Percentiles rank a stretch among this genome's conserved stretches.
Conservation (phyloP, 2,113 vertebrate species). For the Stigmatopora nigra region DNA sequence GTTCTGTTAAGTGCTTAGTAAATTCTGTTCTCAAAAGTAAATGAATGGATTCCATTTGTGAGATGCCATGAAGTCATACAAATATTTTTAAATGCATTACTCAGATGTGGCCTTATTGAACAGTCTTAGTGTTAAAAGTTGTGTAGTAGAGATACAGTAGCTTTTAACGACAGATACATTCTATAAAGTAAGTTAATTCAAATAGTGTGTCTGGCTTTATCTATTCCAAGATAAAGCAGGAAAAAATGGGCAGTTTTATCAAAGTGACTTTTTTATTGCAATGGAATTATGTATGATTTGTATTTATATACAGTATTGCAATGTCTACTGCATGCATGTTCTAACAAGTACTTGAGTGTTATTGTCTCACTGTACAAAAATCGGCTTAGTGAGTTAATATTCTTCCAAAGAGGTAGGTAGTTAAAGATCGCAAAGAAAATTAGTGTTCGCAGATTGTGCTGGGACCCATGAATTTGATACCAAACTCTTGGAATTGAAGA, state of each 20-base stretch:
- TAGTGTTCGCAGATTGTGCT: not conserved
- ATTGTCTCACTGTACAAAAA: not conserved
- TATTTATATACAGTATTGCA: not conserved
- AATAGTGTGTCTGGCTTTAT: too few species aligned
- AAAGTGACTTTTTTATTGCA: not conserved
- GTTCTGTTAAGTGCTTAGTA: slow-evolving; percentile 69
- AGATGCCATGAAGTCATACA: slow-evolving; percentile 48
- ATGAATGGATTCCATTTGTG: slow-evolving; percentile 59
- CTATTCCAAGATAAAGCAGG: not conserved
- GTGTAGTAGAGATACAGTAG: not conserved
- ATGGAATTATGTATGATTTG: not conserved
- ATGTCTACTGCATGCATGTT: not conserved
- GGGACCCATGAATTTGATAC: slow-evolving; percentile 6
- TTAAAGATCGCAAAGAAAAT: not conserved
- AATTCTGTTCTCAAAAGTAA: slow-evolving; percentile 57
- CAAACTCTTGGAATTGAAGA: slow-evolving; percentile 35
- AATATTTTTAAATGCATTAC: slow-evolving; percentile 57
- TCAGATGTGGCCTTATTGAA: slow-evolving; percentile 38
- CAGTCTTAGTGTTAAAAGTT: not conserved
- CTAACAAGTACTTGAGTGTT: not conserved
- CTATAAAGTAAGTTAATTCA: too few species aligned
- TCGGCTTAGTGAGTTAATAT: not conserved
- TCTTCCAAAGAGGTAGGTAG: not conserved
- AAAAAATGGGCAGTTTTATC: not conserved
- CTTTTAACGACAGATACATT: not conserved